Conservation (phyloP, 2,888 invertebrate species). For the Spilosoma lubricipeda region DNA sequence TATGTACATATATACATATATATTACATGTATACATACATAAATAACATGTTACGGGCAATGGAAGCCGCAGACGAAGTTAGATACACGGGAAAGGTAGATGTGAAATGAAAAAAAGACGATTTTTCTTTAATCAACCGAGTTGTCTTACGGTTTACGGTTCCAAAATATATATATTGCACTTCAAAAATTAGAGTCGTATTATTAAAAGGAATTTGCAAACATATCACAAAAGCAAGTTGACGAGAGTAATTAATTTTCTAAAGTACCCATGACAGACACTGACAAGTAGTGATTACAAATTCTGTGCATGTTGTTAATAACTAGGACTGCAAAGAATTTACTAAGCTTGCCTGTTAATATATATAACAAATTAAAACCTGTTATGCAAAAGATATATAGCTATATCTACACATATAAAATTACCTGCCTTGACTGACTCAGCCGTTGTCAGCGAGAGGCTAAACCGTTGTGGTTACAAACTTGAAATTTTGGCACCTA, state of each 20-base stretch:
- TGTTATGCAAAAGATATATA: too few species aligned
- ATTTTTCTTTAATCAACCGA: too few species aligned
- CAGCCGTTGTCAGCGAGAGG: too few species aligned
- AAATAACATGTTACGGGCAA: too few species aligned
- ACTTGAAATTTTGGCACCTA: too few species aligned
- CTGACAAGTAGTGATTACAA: background rate
- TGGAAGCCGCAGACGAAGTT: too few species aligned
- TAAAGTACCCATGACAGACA: background rate
- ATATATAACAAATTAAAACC: background rate
- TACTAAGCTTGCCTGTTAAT: background rate
- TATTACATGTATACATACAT: too few species aligned
- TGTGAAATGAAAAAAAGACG: background rate
- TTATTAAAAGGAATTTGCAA: background rate
- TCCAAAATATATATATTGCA: background rate
- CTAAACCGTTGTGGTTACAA: too few species aligned
- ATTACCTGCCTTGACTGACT: too few species aligned
- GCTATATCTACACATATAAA: too few species aligned
- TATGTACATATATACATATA: too few species aligned
- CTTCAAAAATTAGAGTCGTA: background rate
- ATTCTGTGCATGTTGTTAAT: background rate
- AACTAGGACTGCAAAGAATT: background rate
- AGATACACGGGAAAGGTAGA: too few species aligned
- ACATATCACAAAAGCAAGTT: background rate
- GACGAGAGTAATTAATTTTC: background rate
- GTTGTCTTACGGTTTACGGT: background rate